Evolutionary conservation across 2,797 vertebrate species (phyloP).

Genomic region (Odontamblyopus lacepedii): DNA sequence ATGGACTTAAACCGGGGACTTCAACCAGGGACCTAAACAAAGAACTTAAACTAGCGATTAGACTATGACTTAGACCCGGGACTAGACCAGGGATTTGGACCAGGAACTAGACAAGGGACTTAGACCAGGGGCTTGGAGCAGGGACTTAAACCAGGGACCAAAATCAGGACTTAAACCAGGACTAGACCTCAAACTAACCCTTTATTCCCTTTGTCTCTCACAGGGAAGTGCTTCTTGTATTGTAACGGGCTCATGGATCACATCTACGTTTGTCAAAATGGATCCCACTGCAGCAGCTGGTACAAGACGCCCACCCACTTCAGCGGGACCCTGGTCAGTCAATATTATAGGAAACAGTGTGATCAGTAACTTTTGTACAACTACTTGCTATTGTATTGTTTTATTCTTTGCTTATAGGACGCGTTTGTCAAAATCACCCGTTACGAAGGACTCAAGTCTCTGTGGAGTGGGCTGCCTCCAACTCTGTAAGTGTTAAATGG

Average conservation of each 20-base stretch:
- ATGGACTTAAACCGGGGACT: too few species aligned
- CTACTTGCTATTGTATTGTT: neutral
- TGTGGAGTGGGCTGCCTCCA: slow-evolving; percentile 96
- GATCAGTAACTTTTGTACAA: neutral
- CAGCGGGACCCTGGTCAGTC: slow-evolving; percentile 87
- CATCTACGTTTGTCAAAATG: slow-evolving; percentile 89
- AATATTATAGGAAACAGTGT: neutral
- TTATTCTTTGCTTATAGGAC: slow-evolving; percentile 75
- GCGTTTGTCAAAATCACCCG: slow-evolving; percentile 95
- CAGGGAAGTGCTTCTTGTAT: slow-evolving; percentile 96
- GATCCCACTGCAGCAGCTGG: slow-evolving; percentile 84
- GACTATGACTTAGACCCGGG: too few species aligned
- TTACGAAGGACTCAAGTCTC: slow-evolving; percentile 86
- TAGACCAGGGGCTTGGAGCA: too few species aligned
- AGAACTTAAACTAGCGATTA: too few species aligned
- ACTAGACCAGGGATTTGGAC: too few species aligned
- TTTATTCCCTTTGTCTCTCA: neutral
- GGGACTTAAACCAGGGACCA: too few species aligned
- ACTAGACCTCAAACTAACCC: neutral
- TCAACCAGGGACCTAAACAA: too few species aligned
- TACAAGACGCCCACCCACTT: slow-evolving; percentile 88
- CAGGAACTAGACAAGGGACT: too few species aligned
- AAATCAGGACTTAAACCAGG: too few species aligned
- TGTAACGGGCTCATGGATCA: slow-evolving; percentile 95
- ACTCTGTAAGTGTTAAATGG: slow-evolving; percentile 86